Evolutionary conservation across 2,113 vertebrate genomes (phyloP).

Genomic region (Scophthalmus maximus): DNA sequence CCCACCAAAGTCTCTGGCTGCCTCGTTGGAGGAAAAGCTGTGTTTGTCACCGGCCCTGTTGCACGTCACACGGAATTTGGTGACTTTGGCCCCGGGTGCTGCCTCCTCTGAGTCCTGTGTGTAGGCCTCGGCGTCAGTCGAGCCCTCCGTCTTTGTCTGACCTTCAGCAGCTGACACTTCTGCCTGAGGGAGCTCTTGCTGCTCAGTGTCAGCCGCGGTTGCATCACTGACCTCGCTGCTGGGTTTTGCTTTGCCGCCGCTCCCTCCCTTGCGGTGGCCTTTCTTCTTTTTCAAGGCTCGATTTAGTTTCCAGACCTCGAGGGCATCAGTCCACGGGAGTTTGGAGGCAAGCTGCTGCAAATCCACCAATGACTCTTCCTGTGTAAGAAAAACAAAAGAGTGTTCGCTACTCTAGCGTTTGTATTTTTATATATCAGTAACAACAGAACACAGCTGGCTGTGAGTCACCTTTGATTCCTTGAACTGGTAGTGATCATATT

Average conservation of each 20-base stretch:
- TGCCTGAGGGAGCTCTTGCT: constrained; percentile 34
- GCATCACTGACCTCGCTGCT: constrained; percentile 48
- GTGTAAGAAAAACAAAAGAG: constrained; percentile 21
- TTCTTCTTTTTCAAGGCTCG: constrained; percentile 92
- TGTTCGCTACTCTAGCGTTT: neutral
- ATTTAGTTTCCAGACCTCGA: constrained; percentile 94
- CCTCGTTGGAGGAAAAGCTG: constrained; percentile 95
- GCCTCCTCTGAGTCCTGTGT: constrained; percentile 31
- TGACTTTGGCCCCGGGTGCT: constrained; percentile 60
- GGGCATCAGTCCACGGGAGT: constrained; percentile 88
- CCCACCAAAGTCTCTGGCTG: constrained; percentile 95
- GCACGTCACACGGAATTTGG: constrained; percentile 95
- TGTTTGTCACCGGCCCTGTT: constrained; percentile 95
- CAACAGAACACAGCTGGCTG: neutral
- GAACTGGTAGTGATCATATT: constrained; percentile 90
- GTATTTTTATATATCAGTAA: neutral
- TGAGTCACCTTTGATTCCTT: constrained; percentile 90
- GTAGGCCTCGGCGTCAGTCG: constrained; percentile 22
- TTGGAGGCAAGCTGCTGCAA: constrained; percentile 88
- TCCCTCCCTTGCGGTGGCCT: constrained; percentile 81
- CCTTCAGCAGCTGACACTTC: constrained; percentile 19
- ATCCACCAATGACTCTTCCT: constrained; percentile 93
- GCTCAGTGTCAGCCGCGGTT: constrained; percentile 19
- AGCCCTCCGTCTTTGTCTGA: neutral
- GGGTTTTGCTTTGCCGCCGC: constrained; percentile 58